A percentile compares a stretch with the other conserved stretches of the same genome.
These are phyloP conservation scores for Salpingus planirostris DNA, from an alignment of 2,888 invertebrate species.

Conservation along the genomic window DNA sequence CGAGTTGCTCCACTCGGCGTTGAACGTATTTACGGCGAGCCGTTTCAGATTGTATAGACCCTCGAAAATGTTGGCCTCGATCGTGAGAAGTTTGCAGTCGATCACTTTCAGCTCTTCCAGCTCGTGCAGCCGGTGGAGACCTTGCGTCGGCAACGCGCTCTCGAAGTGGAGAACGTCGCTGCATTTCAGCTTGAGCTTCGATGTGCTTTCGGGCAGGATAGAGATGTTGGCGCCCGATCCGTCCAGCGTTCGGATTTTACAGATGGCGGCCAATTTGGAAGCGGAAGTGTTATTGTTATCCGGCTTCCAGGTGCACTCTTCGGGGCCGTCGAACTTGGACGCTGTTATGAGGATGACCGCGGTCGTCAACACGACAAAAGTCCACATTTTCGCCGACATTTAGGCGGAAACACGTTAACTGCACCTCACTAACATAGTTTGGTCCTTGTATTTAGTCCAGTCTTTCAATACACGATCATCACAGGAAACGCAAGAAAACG, in stretches of 20 bases:
- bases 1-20: conserved; percentile 67
- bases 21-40: conserved; percentile 69
- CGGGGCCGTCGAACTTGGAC: conserved; percentile 39
- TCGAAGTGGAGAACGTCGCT: conserved; percentile 69
- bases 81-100: conserved; percentile 69
- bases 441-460: too few relatives aligned
- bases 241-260: conserved; percentile 63
- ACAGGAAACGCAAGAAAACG: conserved; percentile 11
- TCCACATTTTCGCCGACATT: conserved; percentile 45
- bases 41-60: conserved; percentile 71
- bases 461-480: too few relatives aligned
- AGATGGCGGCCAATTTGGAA: conserved; percentile 49
- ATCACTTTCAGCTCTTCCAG: conserved; percentile 67
- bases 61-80: conserved; percentile 70
- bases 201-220: conserved; percentile 60
- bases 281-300: conserved; percentile 44
- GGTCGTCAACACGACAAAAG: conserved; percentile 28
- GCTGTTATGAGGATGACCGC: conserved; percentile 25
- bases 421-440: too few relatives aligned
- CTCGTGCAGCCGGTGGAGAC: conserved; percentile 57
- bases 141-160: conserved; percentile 64
- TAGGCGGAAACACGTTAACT: too few relatives aligned
- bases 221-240: conserved; percentile 58
- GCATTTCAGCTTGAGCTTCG: conserved; percentile 65
- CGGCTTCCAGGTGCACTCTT: conserved; percentile 43